A percentile compares a stretch with the other conserved stretches of the same genome.
Conservation (phyloP, 2,888 invertebrate species). For the Spisula subtruncata region DNA sequence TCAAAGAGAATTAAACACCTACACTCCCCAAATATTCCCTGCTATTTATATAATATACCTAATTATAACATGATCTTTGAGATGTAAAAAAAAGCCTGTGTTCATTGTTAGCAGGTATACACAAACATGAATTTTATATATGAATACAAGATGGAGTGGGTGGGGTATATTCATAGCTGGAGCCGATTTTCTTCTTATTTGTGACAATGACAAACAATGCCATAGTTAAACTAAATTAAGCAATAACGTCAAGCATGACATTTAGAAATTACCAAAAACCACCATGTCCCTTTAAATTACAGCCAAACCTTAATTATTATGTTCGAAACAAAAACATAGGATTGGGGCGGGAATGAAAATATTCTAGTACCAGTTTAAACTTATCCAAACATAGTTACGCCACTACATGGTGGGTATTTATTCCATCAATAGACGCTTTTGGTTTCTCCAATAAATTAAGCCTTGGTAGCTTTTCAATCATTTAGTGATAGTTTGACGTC, state of each 20-base stretch:
- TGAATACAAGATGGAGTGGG: not conserved
- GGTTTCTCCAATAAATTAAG: slow-evolving; percentile 36
- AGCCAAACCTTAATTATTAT: not conserved
- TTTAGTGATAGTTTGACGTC: slow-evolving; percentile 43
- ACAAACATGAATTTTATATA: no score
- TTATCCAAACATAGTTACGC: not conserved
- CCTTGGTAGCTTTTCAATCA: slow-evolving; percentile 41
- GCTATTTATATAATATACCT: not conserved
- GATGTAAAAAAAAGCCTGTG: not conserved
- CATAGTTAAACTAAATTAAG: not conserved
- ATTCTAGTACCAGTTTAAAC: not conserved
- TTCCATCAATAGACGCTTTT: not conserved
- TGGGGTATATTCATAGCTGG: not conserved
- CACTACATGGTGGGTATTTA: not conserved
- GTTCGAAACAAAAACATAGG: not conserved
- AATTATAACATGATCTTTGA: not conserved
- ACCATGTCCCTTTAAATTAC: not conserved
- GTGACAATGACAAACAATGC: not conserved
- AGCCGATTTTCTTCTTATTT: not conserved
- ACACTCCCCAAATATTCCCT: not conserved
- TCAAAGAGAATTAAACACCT: slow-evolving; percentile 1
- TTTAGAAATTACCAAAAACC: slow-evolving; percentile 3
- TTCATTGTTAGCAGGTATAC: not conserved
- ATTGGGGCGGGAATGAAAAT: not conserved
- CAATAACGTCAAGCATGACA: slow-evolving; percentile 12